phyloP scores from a whole-genome alignment of 1,140 invertebrate genomes.

The Asbolus verrucosus region DNA sequence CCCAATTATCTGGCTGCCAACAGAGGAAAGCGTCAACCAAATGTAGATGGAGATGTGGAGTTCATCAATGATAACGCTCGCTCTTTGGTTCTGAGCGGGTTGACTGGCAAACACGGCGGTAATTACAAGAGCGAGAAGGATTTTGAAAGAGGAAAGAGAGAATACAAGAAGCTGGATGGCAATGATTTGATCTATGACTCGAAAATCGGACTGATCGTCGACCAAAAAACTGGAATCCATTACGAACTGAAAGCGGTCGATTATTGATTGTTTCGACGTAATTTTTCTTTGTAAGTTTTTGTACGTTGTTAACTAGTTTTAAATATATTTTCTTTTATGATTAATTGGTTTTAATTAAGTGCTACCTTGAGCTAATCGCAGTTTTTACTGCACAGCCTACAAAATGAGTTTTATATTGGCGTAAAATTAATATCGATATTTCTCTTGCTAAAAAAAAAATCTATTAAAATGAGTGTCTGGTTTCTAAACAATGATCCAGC shows the following conservation, averaged over 20 bases:
- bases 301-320: conserved; percentile 48
- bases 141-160: conserved; percentile 53
- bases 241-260: conserved; percentile 50
- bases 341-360: too few species aligned
- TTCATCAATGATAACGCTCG: conserved; percentile 58
- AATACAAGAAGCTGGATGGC: conserved; percentile 42
- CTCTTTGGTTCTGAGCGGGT: conserved; percentile 49
- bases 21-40: conserved; percentile 55
- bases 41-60: conserved; percentile 55
- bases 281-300: conserved; percentile 22
- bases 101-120: conserved; percentile 57
- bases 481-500: too few species aligned
- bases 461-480: too few species aligned
- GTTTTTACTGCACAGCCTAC: too few species aligned
- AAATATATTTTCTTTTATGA: conserved; percentile 35
- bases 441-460: too few species aligned
- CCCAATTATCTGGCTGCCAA: conserved; percentile 6
- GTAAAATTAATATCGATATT: too few species aligned
- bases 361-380: too few species aligned
- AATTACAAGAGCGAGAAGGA: conserved; percentile 57
- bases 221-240: conserved; percentile 47
- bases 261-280: conserved; percentile 1
- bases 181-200: conserved; percentile 48
- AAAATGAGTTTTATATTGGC: too few species aligned
- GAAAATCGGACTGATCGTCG: conserved; percentile 39